Conservation (phyloP, 2,888 invertebrate species). For the Archips xylosteana region DNA sequence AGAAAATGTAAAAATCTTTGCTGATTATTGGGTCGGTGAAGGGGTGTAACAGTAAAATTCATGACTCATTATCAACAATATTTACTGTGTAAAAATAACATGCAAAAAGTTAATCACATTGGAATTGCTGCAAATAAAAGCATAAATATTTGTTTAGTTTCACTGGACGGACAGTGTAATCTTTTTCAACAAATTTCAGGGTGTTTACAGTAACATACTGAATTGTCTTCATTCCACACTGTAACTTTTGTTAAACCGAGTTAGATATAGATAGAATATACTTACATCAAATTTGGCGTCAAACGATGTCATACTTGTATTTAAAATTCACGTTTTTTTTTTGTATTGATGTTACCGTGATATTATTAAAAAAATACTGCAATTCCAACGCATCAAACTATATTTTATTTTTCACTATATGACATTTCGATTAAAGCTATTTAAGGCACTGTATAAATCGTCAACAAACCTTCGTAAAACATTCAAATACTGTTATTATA, state of each 20-base stretch:
- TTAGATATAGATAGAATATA: constrained; percentile 40
- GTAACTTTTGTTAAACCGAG: background rate
- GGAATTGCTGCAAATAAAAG: background rate
- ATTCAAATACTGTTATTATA: background rate
- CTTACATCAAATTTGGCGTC: constrained; percentile 86
- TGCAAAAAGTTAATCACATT: background rate
- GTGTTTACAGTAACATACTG: constrained; percentile 25
- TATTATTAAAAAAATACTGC: constrained; percentile 33
- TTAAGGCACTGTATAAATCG: background rate
- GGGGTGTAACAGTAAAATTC: background rate
- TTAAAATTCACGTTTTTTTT: constrained; percentile 20
- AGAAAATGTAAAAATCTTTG: background rate
- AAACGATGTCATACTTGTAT: constrained; percentile 70
- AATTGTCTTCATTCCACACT: constrained; percentile 5
- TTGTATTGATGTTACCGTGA: constrained; percentile 6
- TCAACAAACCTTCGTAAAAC: background rate
- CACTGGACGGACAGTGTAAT: background rate
- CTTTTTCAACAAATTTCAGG: background rate
- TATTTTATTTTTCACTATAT: constrained; percentile 6
- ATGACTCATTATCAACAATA: constrained; percentile 20
- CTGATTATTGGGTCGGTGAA: background rate
- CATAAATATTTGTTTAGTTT: background rate
- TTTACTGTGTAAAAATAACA: background rate
- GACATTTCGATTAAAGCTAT: constrained; percentile 27
- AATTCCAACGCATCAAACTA: constrained; percentile 41